Conservation (phyloP, 2,113 vertebrate species). For the Dasypus novemcinctus region DNA sequence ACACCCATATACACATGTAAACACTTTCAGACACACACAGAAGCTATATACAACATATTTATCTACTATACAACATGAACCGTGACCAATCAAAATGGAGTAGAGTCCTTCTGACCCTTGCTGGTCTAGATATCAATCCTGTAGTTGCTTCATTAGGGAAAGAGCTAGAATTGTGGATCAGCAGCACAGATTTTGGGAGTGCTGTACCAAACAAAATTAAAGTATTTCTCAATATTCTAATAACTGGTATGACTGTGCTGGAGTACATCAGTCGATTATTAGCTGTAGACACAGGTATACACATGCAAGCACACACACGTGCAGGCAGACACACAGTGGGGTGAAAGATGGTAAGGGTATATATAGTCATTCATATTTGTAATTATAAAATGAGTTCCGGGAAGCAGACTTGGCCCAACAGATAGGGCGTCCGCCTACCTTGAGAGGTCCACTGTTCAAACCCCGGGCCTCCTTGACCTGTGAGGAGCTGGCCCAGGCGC, state of each 20-base stretch:
- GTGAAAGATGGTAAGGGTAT: background rate
- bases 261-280: background rate
- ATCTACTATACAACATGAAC: background rate
- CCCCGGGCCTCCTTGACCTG: too few relatives aligned
- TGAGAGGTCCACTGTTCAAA: too few relatives aligned
- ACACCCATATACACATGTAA: background rate
- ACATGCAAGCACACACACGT: background rate
- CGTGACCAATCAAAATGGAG: background rate
- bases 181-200: background rate
- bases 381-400: background rate
- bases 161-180: background rate
- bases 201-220: background rate
- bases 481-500: too few relatives aligned
- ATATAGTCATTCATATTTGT: background rate
- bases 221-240: background rate
- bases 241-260: background rate
- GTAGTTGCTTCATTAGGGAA: background rate
- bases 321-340: fast-evolving
- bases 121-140: background rate
- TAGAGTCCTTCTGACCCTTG: background rate
- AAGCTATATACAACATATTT: background rate
- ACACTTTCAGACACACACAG: background rate
- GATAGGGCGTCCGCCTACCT: too few relatives aligned
- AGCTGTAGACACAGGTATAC: background rate
- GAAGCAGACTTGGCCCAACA: too few relatives aligned